Conservation (phyloP, 2,888 invertebrate species). For the Eretmocerus hayati region DNA sequence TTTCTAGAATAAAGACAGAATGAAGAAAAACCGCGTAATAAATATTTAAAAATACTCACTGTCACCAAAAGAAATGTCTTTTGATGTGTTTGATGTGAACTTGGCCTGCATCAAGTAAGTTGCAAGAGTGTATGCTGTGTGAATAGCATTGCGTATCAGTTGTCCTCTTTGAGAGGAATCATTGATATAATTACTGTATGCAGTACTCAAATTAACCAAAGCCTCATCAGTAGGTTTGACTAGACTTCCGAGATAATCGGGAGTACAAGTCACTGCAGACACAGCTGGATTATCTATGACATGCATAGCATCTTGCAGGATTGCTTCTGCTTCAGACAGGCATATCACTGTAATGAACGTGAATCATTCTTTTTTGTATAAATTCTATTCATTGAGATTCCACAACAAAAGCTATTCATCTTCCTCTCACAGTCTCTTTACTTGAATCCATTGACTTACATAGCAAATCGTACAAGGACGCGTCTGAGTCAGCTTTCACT, state of each 20-base stretch:
- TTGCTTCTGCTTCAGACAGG: conserved; percentile 46
- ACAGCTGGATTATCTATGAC: conserved; percentile 64
- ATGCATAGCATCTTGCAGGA: conserved; percentile 51
- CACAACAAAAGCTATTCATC: neutral
- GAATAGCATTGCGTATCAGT: conserved; percentile 47
- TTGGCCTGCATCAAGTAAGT: conserved; percentile 65
- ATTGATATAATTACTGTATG: conserved; percentile 34
- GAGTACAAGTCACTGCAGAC: conserved; percentile 58
- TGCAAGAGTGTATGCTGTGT: conserved; percentile 54
- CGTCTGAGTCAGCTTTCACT: conserved; percentile 35
- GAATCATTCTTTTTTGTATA: conserved; percentile 5
- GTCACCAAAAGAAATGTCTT: conserved; percentile 61
- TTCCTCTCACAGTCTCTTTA: neutral
- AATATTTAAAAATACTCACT: conserved; percentile 46
- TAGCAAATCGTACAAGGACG: conserved; percentile 37
- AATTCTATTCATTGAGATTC: neutral
- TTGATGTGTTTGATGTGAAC: conserved; percentile 69
- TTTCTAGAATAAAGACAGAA: no score
- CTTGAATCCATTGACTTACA: conserved; percentile 29
- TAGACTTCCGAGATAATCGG: conserved; percentile 54
- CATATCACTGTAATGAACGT: conserved; percentile 40
- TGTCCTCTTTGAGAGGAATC: conserved; percentile 41
- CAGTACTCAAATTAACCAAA: conserved; percentile 36
- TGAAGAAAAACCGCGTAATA: no score
- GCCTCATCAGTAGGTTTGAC: conserved; percentile 46